Conservation (phyloP, 2,113 vertebrate species). For the Brachirus orientalis region DNA sequence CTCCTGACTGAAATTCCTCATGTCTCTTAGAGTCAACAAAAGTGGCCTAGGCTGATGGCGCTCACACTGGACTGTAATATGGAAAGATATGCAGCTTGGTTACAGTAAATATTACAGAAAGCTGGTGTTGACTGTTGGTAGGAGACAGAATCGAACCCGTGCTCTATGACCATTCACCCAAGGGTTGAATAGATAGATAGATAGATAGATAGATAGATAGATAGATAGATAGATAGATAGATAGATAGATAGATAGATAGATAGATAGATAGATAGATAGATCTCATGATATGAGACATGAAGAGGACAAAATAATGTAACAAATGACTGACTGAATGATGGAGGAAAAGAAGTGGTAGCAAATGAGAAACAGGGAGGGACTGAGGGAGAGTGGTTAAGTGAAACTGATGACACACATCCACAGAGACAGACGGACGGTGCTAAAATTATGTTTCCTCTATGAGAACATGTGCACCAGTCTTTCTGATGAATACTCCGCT, state of each 20-base stretch:
- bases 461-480: conserved; percentile 6
- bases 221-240: too few relatives aligned
- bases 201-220: too few relatives aligned
- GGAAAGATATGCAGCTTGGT: conserved; percentile 1
- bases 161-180: background rate
- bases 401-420: conserved; percentile 19
- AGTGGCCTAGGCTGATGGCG: conserved; percentile 1
- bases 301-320: background rate
- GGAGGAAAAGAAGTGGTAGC: background rate
- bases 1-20: conserved; percentile 73
- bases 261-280: too few relatives aligned
- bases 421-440: conserved; percentile 15
- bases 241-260: too few relatives aligned
- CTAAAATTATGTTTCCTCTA: conserved; percentile 39
- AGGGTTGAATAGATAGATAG: too few relatives aligned
- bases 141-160: background rate
- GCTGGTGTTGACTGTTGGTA: background rate
- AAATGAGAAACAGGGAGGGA: background rate
- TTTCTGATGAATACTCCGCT: conserved; percentile 34
- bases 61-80: conserved; percentile 54
- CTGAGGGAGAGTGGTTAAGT: background rate
- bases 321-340: conserved; percentile 16
- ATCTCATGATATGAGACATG: too few relatives aligned
- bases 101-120: conserved; percentile 8
- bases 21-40: conserved; percentile 72